phyloP scores from a whole-genome alignment of 2,797 vertebrate species.

The Rachycentron canadum region DNA sequence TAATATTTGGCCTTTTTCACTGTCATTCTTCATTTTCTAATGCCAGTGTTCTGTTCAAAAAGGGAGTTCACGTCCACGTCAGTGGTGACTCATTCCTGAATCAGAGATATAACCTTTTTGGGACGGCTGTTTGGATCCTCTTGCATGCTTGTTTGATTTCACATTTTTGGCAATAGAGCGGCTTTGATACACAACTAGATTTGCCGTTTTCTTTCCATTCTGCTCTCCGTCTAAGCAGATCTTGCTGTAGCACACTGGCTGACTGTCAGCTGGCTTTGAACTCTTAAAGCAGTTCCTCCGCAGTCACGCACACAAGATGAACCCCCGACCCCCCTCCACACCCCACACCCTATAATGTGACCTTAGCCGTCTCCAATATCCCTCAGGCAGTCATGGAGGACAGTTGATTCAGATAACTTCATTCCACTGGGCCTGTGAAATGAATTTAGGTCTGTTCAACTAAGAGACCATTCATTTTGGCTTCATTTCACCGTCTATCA shows the following conservation, averaged over 20 bases:
- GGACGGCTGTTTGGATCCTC: not conserved
- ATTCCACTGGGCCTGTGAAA: conserved; percentile 76
- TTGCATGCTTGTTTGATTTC: conserved; percentile 24
- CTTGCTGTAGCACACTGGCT: conserved; percentile 11
- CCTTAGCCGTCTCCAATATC: conserved; percentile 78
- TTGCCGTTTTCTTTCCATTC: not conserved
- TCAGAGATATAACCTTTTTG: conserved; percentile 39
- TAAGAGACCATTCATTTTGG: conserved; percentile 75
- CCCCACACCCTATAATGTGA: conserved; percentile 72
- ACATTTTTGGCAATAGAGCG: conserved; percentile 13
- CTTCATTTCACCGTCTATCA: conserved; percentile 78
- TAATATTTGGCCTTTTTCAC: conserved; percentile 40
- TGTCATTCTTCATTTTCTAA: conserved; percentile 41
- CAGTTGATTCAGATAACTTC: conserved; percentile 81
- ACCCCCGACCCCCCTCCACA: too few species aligned
- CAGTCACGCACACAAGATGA: conserved; percentile 63
- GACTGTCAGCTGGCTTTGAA: conserved; percentile 44
- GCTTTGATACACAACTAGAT: conserved; percentile 12
- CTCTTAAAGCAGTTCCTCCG: conserved; percentile 57
- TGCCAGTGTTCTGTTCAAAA: conserved; percentile 20
- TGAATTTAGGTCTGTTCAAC: conserved; percentile 79
- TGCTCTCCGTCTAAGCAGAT: conserved; percentile 20
- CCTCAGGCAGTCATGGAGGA: conserved; percentile 75
- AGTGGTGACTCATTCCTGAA: conserved; percentile 39
- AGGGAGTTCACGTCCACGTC: conserved; percentile 17